Evolutionary conservation across 2,888 invertebrate species (phyloP).

Genomic region (Tortricodes alternella): DNA sequence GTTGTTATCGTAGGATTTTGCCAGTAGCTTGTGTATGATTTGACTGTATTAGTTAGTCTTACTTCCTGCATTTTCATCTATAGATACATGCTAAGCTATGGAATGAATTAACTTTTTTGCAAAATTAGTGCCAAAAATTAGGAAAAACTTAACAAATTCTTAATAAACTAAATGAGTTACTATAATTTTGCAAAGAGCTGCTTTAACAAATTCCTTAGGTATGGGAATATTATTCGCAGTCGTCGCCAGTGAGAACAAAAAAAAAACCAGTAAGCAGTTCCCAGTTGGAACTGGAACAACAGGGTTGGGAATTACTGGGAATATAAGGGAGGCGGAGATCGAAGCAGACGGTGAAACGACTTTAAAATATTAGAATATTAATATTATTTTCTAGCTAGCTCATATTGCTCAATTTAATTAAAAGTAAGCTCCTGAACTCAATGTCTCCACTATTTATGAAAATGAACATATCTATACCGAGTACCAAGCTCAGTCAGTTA

Average conservation of each 20-base stretch:
- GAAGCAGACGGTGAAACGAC: background rate
- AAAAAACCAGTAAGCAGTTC: no score
- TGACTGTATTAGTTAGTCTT: background rate
- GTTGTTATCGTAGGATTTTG: conserved; percentile 9
- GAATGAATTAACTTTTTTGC: background rate
- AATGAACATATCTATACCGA: conserved; percentile 15
- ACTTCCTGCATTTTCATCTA: background rate
- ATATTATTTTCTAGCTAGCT: conserved; percentile 17
- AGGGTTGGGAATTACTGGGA: no score
- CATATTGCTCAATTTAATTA: conserved; percentile 21
- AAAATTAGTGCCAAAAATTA: background rate
- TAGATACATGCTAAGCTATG: background rate
- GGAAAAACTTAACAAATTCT: background rate
- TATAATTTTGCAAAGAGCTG: no score
- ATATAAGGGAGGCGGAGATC: no score
- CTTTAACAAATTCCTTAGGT: no score
- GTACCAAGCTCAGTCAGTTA: no score
- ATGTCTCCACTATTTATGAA: background rate
- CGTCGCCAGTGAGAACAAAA: no score
- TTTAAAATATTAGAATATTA: background rate
- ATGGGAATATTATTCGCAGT: no score
- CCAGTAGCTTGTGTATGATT: background rate
- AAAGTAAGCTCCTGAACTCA: conserved; percentile 17
- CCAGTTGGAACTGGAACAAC: no score
- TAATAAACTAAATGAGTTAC: no score